Base-by-base conservation (phyloP, 2,888 invertebrate species). In the Magallana nippona region DNA sequence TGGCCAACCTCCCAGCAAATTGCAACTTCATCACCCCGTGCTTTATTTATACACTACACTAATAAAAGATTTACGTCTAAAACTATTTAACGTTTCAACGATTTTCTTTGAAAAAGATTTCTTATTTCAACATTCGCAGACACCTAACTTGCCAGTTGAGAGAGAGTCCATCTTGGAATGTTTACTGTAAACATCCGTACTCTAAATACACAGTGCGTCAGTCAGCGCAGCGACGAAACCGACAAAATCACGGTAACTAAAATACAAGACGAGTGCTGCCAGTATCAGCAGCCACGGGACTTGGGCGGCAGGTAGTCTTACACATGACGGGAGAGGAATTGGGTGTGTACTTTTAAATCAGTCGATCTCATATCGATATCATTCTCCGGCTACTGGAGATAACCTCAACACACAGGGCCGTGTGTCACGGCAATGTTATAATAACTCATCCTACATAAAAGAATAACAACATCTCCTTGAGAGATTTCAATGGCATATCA, bases 141-240 rank as follows among this genome's bases (percentile, higher is more conserved):
- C 27, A 63, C 27, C 22, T 1, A 32, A 15, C 27, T 32, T 32
- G 15, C n/a, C 19, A 19, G 19, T 27, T 27, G 71, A 71, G 32
- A 71, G 71, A 27, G 22, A 32, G 22, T 13, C 22, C 13, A 71
- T 27, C 32, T 32, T 27, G 71, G 71, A 71, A 71, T 71, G 71
- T 71, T 71, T 71, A 27, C 27, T 71, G 15, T 71, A 71, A 71
- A 71, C 71, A 71, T 71, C 71, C 71, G 71, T 27, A 27, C 17
- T 32, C 27, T 27, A 71, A 22, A 22, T 27, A 71, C 71, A 27
- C 71, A 27, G 15, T 32, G 19, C 32, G 13, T 71, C 71, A 71
- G 71, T 27, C 71, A 71, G 2, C 22, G 60, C 60, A 17, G 60
- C n/a, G 5, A 60, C 17, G n/a, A n/a, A 60, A n/a, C 17, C 60